phyloP scores from a whole-genome alignment of 64 coral and sea anemone genomes.

The Stichodactyla mertensii region DNA sequence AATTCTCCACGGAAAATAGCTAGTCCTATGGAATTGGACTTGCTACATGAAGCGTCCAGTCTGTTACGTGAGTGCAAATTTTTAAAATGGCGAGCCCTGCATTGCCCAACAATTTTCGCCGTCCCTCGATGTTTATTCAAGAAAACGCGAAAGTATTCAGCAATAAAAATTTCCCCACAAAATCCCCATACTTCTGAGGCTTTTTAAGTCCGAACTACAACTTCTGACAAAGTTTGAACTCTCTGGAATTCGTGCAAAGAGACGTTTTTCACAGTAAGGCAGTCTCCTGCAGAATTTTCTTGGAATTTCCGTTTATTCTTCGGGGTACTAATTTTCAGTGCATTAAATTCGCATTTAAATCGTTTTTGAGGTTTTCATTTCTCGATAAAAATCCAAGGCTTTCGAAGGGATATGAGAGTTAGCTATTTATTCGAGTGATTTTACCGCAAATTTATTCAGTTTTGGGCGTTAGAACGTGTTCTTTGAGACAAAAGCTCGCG shows the following conservation, averaged over 20 bases:
- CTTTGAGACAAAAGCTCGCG: constrained; percentile 30
- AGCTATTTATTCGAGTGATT: not conserved
- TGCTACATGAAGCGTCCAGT: not conserved
- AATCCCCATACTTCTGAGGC: not conserved
- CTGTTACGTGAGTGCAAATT: not conserved
- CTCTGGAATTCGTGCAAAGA: not conserved
- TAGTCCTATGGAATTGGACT: not conserved
- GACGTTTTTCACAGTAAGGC: not conserved
- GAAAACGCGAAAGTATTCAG: not conserved
- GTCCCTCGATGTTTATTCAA: constrained; percentile 5
- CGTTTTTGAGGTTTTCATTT: not conserved
- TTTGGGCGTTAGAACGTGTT: constrained; percentile 30
- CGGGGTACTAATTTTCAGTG: not conserved
- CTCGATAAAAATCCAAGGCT: not conserved
- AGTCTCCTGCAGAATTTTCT: not conserved
- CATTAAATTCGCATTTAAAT: constrained; percentile 4
- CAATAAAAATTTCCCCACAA: not conserved
- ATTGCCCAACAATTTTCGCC: constrained; percentile 9
- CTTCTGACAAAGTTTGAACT: not conserved
- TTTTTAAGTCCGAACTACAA: not conserved
- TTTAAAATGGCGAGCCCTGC: constrained; percentile 17
- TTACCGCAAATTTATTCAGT: constrained; percentile 15
- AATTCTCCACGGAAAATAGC: not conserved
- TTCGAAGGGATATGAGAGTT: not conserved
- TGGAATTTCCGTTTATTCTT: not conserved